A percentile compares a stretch with the other conserved stretches of the same genome.
phyloP scores from a whole-genome alignment of 2,888 invertebrate genomes.

The Rhimphoctona megacephalus region DNA sequence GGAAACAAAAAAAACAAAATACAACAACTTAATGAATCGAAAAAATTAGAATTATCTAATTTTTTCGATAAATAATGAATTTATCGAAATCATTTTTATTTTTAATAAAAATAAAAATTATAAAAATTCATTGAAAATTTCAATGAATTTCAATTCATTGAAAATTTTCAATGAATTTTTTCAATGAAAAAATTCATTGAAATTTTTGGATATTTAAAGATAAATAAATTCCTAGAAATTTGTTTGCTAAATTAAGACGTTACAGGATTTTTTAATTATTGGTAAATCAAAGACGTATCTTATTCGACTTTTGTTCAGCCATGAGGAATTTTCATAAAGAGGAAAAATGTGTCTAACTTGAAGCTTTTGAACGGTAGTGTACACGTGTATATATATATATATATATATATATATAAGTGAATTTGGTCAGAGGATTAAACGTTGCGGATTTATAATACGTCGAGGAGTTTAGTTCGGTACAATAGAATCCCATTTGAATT shows the following conservation, averaged over 20 bases:
- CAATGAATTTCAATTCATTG: too few relatives aligned
- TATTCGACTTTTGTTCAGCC: not conserved
- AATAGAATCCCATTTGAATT: not conserved
- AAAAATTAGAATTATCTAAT: too few relatives aligned
- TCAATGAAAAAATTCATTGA: too few relatives aligned
- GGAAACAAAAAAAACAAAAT: too few relatives aligned
- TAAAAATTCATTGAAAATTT: too few relatives aligned
- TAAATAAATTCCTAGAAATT: not conserved
- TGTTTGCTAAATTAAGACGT: not conserved
- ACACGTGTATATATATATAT: not conserved
- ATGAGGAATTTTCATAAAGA: not conserved
- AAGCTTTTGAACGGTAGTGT: not conserved
- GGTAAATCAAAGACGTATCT: not conserved
- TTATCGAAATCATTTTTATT: too few relatives aligned
- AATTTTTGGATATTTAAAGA: too few relatives aligned
- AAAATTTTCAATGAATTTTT: too few relatives aligned
- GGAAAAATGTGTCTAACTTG: not conserved
- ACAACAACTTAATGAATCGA: too few relatives aligned
- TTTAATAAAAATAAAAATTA: too few relatives aligned
- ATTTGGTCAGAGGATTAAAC: constrained; percentile 25
- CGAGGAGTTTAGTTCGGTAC: not conserved
- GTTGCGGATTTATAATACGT: constrained; percentile 27
- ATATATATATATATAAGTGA: not conserved
- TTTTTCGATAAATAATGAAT: too few relatives aligned
- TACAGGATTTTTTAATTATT: not conserved